A percentile compares a stretch with the other conserved stretches of the same genome.
These are phyloP conservation scores for Nebria ingens DNA, from an alignment of 1,140 invertebrate genomes.

Conservation along the genomic window DNA sequence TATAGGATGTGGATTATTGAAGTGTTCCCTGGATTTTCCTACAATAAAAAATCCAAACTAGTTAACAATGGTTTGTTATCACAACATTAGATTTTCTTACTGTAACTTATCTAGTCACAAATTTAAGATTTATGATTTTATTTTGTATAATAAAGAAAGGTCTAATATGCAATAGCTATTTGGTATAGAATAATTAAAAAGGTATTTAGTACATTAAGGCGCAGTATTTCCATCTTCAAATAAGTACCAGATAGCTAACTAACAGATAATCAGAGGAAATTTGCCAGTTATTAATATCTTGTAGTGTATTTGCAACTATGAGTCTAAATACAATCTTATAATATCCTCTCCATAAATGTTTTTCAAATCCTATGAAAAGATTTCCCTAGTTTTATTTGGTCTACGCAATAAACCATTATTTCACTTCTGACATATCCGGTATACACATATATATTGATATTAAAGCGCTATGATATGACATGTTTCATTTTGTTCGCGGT, in stretches of 20 bases:
- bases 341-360: neutral
- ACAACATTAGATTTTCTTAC: too few relatives aligned
- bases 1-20: too few relatives aligned
- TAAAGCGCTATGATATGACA: neutral
- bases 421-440: neutral
- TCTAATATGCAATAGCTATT: too few relatives aligned
- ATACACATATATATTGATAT: neutral
- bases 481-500: neutral
- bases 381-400: neutral
- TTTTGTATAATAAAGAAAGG: too few relatives aligned
- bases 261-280: neutral
- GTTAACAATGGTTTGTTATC: too few relatives aligned
- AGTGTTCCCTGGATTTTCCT: too few relatives aligned
- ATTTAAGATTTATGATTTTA: too few relatives aligned
- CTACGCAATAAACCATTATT: neutral
- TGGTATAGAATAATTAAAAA: too few relatives aligned
- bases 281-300: neutral
- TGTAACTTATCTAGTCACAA: too few relatives aligned
- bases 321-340: neutral
- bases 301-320: neutral
- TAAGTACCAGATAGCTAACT: too few relatives aligned
- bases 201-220: neutral
- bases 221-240: too few relatives aligned
- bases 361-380: neutral
- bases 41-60: too few relatives aligned